phyloP scores from a whole-genome alignment of 2,113 vertebrate species.

The Melanotaenia duboulayi region DNA sequence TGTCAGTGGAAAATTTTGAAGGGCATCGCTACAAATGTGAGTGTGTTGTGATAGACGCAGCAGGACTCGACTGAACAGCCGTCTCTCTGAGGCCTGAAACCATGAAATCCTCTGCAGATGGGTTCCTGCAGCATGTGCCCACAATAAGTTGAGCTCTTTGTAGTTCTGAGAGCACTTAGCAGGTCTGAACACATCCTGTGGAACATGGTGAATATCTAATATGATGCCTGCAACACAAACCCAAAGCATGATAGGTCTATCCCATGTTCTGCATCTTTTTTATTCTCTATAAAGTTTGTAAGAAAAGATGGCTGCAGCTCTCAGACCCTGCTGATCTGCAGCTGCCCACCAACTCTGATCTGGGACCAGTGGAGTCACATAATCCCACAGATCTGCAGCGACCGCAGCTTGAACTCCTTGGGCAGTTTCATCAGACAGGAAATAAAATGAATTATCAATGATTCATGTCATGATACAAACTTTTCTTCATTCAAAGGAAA shows the following conservation, averaged over 20 bases:
- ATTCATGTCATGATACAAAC: no score
- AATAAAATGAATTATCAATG: no score
- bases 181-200: neutral
- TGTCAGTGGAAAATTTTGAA: slow-evolving; percentile 15
- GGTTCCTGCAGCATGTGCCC: neutral
- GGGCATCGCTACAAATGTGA: neutral
- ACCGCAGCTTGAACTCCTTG: no score
- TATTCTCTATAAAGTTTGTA: no score
- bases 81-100: neutral
- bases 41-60: slow-evolving; percentile 24
- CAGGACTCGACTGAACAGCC: slow-evolving; percentile 14
- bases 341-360: slow-evolving; percentile 19
- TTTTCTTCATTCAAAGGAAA: no score
- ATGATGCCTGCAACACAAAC: no score
- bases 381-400: no score
- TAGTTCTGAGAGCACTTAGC: neutral
- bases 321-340: neutral
- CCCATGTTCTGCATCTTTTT: no score
- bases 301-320: slow-evolving; percentile 30
- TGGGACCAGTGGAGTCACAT: slow-evolving; percentile 20
- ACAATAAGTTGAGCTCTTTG: neutral
- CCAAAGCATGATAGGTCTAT: no score
- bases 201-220: neutral
- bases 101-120: slow-evolving; percentile 6
- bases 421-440: no score